These are phyloP conservation scores for Sakesphorus luctuosus DNA, from an alignment of 2,113 vertebrate species.

Conservation along the genomic window DNA sequence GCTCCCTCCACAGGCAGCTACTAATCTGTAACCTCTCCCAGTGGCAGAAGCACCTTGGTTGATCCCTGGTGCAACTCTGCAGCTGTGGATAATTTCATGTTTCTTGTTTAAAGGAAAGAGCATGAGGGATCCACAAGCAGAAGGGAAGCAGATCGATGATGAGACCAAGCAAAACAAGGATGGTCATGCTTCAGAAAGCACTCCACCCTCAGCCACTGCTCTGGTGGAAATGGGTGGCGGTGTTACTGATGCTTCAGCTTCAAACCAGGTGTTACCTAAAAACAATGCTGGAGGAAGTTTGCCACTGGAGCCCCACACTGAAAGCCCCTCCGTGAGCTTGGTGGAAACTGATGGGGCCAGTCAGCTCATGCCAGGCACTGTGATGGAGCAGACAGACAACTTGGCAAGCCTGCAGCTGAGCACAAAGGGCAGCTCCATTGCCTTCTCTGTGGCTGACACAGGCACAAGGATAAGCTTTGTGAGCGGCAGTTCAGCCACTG, in stretches of 20 bases:
- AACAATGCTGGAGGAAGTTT: neutral
- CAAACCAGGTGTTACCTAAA: neutral
- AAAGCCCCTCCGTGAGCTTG: neutral
- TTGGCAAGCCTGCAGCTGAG: neutral
- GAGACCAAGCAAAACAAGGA: neutral
- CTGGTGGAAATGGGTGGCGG: neutral
- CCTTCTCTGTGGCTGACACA: conserved; percentile 26
- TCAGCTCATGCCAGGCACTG: neutral
- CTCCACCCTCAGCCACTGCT: neutral
- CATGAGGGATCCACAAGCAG: conserved; percentile 64
- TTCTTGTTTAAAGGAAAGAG: conserved; percentile 71
- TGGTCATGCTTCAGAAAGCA: conserved; percentile 23
- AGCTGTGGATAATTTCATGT: neutral
- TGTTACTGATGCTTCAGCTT: neutral
- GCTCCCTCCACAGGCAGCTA: neutral
- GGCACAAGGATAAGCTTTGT: conserved; percentile 25
- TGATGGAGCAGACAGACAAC: neutral
- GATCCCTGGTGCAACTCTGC: neutral
- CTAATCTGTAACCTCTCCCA: neutral
- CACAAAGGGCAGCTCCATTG: neutral
- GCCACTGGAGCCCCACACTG: neutral
- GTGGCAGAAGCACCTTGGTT: neutral
- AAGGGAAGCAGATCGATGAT: neutral
- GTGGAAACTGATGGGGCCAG: neutral
- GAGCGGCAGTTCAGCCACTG: neutral